phyloP scores from a whole-genome alignment of 2,113 vertebrate species.

The Mugil cephalus region DNA sequence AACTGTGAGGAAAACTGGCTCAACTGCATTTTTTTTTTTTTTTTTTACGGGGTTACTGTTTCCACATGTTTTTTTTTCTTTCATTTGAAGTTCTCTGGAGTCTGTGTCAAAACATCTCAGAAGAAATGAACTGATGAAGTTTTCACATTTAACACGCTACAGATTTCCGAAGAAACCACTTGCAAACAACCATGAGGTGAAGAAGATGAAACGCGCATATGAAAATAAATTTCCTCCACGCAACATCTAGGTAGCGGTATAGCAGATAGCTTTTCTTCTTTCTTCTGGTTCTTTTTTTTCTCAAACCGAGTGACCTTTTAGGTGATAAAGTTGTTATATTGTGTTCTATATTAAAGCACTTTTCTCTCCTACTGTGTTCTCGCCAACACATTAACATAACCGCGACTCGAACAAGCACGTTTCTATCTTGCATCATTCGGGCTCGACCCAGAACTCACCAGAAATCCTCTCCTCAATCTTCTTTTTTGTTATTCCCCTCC shows the following conservation, averaged over 20 bases:
- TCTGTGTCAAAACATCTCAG: constrained; percentile 10
- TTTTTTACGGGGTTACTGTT: neutral
- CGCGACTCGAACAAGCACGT: neutral
- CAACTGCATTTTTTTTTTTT: neutral
- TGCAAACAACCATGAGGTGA: neutral
- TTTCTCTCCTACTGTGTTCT: neutral
- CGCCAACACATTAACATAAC: neutral
- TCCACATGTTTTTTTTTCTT: constrained; percentile 4
- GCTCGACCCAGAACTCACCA: neutral
- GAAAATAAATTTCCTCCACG: neutral
- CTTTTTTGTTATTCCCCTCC: neutral
- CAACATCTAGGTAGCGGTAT: neutral
- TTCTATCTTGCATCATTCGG: neutral
- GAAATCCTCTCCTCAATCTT: neutral
- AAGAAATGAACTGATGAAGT: constrained; percentile 10
- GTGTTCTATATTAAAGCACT: no score
- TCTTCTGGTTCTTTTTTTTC: no score
- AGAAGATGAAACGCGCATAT: neutral
- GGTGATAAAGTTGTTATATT: neutral
- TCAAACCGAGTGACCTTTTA: neutral
- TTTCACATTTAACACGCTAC: constrained; percentile 21
- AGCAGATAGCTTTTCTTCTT: neutral
- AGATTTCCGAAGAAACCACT: constrained; percentile 11
- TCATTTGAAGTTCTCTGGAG: neutral
- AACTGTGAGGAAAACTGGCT: constrained; percentile 56